phyloP scores from a whole-genome alignment of 2,888 invertebrate species.

The Noctuana brunneofusca region DNA sequence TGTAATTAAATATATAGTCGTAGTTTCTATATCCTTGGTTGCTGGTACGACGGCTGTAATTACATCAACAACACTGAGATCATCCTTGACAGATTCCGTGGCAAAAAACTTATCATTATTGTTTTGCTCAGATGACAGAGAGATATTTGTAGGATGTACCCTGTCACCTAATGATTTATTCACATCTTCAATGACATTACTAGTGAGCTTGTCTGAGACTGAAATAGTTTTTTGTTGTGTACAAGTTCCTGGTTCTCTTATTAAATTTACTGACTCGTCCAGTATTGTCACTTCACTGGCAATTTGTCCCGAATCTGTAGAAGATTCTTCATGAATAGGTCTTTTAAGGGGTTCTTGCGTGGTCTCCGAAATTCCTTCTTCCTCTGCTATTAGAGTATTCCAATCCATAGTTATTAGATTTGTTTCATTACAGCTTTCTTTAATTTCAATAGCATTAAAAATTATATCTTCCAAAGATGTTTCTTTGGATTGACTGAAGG shows the following conservation, averaged over 20 bases:
- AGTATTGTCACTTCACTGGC: conserved; percentile 74
- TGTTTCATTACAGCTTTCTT: conserved; percentile 35
- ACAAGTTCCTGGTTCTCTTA: conserved; percentile 34
- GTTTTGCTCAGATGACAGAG: conserved; percentile 63
- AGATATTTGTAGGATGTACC: background rate
- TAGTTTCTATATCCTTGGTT: conserved; percentile 62
- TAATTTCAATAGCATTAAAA: conserved; percentile 3
- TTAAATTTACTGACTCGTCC: conserved; percentile 50
- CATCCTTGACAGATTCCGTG: conserved; percentile 54
- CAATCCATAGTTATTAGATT: conserved; percentile 62
- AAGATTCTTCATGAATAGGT: conserved; percentile 41
- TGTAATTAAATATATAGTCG: conserved; percentile 85
- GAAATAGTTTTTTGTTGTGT: conserved; percentile 32
- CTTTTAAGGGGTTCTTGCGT: conserved; percentile 51
- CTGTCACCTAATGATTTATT: conserved; percentile 16
- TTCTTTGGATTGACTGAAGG: background rate
- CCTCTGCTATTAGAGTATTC: conserved; percentile 72
- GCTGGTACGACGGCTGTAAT: conserved; percentile 59
- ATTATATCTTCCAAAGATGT: background rate
- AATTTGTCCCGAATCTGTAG: conserved; percentile 46
- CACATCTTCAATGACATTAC: conserved; percentile 19
- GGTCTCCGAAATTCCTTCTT: conserved; percentile 57
- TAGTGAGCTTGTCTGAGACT: conserved; percentile 37
- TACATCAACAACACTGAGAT: conserved; percentile 61
- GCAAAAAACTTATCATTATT: conserved; percentile 69